Evolutionary conservation across 2,113 vertebrate species (phyloP), one percentile per base, ranked within the genome.

Genomic region (Pyrgilauda ruficollis): DNA sequence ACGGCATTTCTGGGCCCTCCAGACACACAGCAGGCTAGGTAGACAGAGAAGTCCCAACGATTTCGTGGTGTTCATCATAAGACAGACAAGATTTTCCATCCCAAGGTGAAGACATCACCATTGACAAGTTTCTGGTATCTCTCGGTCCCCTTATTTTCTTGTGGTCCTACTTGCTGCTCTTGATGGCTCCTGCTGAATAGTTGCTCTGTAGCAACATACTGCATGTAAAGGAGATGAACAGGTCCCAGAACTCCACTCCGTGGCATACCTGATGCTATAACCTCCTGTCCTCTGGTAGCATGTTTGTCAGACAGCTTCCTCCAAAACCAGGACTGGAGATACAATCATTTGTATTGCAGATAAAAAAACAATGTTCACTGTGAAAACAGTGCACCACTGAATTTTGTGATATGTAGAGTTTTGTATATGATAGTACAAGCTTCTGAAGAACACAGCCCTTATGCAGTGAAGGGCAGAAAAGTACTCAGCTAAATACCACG

Each of bases 1-100:
- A 86, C 69, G 90, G 92, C 96, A 92, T 88, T 93, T 93, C 94
- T 93, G 93, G 93, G 80, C 93, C 83, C 90, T 95, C 93, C 96
- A 94, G 95, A 96, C 59, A 94, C 50, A 89, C 92, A 90, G 92
- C 94, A 90, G 90, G 90, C 82, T 85, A 94, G 93, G 85, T 23
- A 94, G 94, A 84, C 92, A 95, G 85, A 90, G 82, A 94, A 95
- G 90, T 94, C 94, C 90, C 94, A 95, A 81, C 6, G 49, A 84
- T 93, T 92, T 90, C 64, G 37, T 79, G 88, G 76, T 22, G 94
- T 88, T 93, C 94, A 82, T 89, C 80, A 7, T 35, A 90, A 92
- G 80, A 95, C 37, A 93, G 70, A 83, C 46, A 92, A 89, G 93
- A 86, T 47, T 96, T 93, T 96, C 83, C 90, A 94, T 92, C 76